Evolutionary conservation across 2,113 vertebrate species (phyloP).

Genomic region (Saguinus imperator): DNA sequence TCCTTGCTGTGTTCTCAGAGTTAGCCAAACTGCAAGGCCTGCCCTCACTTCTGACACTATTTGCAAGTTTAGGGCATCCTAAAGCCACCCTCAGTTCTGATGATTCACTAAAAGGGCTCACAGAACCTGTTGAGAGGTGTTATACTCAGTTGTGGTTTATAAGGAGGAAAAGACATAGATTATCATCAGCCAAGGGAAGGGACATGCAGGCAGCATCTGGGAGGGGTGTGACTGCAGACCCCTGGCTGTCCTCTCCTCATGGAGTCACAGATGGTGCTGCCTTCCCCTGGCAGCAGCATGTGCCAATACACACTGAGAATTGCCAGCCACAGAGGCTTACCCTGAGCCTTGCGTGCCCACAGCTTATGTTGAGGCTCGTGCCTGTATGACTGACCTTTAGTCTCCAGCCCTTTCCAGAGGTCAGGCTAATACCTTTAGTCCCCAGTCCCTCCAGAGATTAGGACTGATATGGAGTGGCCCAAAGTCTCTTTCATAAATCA

Average conservation of each 20-base stretch:
- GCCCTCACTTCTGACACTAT: not conserved
- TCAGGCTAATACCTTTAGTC: not conserved
- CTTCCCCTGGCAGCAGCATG: not conserved
- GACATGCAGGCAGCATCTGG: not conserved
- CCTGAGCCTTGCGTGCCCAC: not conserved
- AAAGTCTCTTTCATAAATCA: not conserved
- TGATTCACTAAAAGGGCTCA: not conserved
- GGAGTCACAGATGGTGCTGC: not conserved
- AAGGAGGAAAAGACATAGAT: not conserved
- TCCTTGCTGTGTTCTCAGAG: not conserved
- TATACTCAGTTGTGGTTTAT: not conserved
- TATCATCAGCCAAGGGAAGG: not conserved
- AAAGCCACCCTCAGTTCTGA: not conserved
- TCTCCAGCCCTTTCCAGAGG: not conserved
- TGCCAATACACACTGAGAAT: not conserved
- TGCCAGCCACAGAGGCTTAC: not conserved
- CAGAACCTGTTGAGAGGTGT: not conserved
- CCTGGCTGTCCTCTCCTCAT: too few species aligned
- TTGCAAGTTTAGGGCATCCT: not conserved
- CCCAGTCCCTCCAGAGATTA: not conserved
- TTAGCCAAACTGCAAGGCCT: not conserved
- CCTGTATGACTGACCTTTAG: not conserved
- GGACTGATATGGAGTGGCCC: not conserved
- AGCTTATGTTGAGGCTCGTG: not conserved
- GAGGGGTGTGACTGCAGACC: not conserved